A percentile compares a stretch with the other conserved stretches of the same genome.
Conservation (phyloP, 2,797 vertebrate genomes). For the Meda fulgida region DNA sequence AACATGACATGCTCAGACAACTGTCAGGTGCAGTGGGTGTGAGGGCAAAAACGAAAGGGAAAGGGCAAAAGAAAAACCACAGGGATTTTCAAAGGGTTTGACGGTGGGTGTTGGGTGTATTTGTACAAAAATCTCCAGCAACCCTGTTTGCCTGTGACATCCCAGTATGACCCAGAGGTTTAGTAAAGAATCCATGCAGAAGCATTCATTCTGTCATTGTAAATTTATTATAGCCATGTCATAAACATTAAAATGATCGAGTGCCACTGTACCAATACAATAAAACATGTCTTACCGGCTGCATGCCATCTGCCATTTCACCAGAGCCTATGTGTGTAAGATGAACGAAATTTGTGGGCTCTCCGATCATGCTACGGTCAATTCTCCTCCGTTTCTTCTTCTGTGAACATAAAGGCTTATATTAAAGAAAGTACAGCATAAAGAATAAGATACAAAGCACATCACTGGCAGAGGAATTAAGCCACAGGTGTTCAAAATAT, state of each 20-base stretch:
- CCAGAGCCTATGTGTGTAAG: conserved; percentile 86
- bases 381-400: conserved; percentile 83
- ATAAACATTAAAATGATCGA: neutral
- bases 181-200: neutral
- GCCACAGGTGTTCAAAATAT: neutral
- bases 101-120: neutral
- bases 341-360: conserved; percentile 88
- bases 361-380: conserved; percentile 85
- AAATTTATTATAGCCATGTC: neutral
- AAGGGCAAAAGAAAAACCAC: neutral
- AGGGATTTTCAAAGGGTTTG: neutral
- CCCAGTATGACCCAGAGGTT: no score
- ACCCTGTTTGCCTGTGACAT: neutral
- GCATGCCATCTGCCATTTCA: conserved; percentile 81
- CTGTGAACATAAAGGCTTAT: conserved; percentile 64
- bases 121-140: conserved; percentile 14
- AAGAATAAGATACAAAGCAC: neutral
- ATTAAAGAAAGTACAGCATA: neutral
- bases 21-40: neutral
- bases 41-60: neutral
- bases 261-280: neutral
- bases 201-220: neutral
- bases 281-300: conserved; percentile 73
- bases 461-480: neutral
- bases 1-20: neutral